Percentiles rank a stretch among this genome's conserved stretches.
Evolutionary conservation across 2,888 invertebrate genomes (phyloP).

Genomic region (Leptinotarsa haldemani): DNA sequence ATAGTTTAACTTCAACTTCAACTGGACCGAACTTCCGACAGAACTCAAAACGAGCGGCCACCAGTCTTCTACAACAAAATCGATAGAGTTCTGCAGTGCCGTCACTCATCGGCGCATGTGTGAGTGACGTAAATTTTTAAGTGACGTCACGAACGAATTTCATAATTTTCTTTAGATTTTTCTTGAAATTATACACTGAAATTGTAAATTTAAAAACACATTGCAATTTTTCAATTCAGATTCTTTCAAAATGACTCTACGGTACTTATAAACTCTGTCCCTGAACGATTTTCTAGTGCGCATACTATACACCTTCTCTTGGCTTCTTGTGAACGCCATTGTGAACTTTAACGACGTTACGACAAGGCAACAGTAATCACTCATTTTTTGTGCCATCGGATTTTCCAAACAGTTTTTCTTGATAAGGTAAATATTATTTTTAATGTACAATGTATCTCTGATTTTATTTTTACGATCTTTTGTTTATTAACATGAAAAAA

Average conservation of each 20-base stretch:
- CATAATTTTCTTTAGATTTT: slow-evolving; percentile 35
- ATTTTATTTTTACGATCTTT: slow-evolving; percentile 65
- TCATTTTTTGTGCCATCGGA: slow-evolving; percentile 77
- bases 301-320: slow-evolving; percentile 62
- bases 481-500: slow-evolving; percentile 67
- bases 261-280: slow-evolving; percentile 38
- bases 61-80: slow-evolving; percentile 72
- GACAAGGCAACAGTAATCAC: slow-evolving; percentile 75
- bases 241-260: slow-evolving; percentile 29
- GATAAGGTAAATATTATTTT: slow-evolving; percentile 60
- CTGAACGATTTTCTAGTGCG: slow-evolving; percentile 39
- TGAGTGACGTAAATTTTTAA: slow-evolving; percentile 60
- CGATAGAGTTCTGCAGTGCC: slow-evolving; percentile 81
- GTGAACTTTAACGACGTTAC: slow-evolving; percentile 84
- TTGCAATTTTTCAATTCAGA: slow-evolving; percentile 16
- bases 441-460: slow-evolving; percentile 43
- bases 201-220: slow-evolving; percentile 37
- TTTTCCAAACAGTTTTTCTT: slow-evolving; percentile 68
- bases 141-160: slow-evolving; percentile 60
- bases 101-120: slow-evolving; percentile 68
- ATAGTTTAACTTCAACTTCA: slow-evolving; percentile 77
- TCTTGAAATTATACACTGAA: slow-evolving; percentile 34
- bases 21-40: slow-evolving; percentile 74
- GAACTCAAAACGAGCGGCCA: slow-evolving; percentile 52
- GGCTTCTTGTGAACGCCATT: slow-evolving; percentile 79